A percentile compares a stretch with the other conserved stretches of the same genome.
Evolutionary conservation across 2,797 vertebrate species (phyloP).

Genomic region (Coregonus sp.): DNA sequence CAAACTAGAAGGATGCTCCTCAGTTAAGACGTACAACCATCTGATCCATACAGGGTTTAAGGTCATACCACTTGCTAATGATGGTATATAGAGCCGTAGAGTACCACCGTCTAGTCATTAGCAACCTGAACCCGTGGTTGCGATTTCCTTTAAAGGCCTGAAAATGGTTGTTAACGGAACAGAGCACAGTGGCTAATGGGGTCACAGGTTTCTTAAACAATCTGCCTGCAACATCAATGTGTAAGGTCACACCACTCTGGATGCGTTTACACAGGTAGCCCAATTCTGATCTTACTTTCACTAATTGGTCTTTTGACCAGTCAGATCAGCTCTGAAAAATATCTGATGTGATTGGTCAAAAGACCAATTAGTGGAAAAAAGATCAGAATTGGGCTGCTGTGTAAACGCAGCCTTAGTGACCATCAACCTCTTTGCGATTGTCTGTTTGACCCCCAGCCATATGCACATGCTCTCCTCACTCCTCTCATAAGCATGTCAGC

Average conservation of each 20-base stretch:
- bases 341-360: no score
- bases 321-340: no score
- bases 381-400: no score
- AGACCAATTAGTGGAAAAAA: no score
- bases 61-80: neutral
- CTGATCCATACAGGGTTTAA: neutral
- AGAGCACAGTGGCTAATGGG: neutral
- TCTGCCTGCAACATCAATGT: neutral
- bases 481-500: neutral
- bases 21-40: neutral
- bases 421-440: slow-evolving; percentile 4
- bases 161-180: neutral
- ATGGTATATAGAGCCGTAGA: neutral
- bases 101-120: neutral
- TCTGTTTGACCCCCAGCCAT: neutral
- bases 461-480: neutral
- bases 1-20: neutral
- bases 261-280: no score
- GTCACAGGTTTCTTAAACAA: neutral
- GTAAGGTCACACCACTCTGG: neutral
- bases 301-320: no score
- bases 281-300: no score
- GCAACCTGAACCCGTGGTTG: neutral
- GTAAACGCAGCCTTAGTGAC: neutral
- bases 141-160: neutral